Evolutionary conservation across 2,113 vertebrate species (phyloP).

Genomic region (Catagonus wagneri): DNA sequence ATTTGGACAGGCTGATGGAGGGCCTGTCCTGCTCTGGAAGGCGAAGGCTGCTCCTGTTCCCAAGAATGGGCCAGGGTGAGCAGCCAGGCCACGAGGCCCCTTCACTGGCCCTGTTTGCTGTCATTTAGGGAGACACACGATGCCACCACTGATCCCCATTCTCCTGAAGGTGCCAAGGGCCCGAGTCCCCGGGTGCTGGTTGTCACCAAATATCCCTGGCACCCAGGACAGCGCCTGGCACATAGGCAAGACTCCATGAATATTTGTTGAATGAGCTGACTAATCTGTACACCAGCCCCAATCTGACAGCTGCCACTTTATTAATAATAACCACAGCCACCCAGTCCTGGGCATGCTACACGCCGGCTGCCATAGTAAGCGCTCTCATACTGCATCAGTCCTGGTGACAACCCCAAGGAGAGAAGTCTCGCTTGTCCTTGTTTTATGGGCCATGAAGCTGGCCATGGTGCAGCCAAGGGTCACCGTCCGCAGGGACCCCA

Average conservation of each 20-base stretch:
- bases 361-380: accelerated
- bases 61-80: accelerated
- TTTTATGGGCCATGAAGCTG: accelerated
- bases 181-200: neutral
- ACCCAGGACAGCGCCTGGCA: accelerated
- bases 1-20: accelerated
- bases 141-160: accelerated
- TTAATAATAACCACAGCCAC: neutral
- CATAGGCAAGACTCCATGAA: accelerated
- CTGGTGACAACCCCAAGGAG: accelerated
- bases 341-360: accelerated
- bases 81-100: accelerated
- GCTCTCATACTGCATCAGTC: accelerated
- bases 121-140: accelerated
- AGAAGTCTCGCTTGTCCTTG: accelerated
- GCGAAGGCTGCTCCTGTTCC: accelerated
- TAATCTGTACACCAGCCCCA: accelerated
- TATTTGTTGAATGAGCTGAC: accelerated
- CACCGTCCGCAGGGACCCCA: too few relatives aligned
- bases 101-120: accelerated
- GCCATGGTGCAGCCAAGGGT: neutral
- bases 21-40: neutral
- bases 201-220: accelerated
- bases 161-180: accelerated
- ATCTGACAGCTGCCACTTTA: accelerated